Base-by-base conservation (phyloP, 1,140 invertebrate genomes). In the Drosophila ercepeae region DNA sequence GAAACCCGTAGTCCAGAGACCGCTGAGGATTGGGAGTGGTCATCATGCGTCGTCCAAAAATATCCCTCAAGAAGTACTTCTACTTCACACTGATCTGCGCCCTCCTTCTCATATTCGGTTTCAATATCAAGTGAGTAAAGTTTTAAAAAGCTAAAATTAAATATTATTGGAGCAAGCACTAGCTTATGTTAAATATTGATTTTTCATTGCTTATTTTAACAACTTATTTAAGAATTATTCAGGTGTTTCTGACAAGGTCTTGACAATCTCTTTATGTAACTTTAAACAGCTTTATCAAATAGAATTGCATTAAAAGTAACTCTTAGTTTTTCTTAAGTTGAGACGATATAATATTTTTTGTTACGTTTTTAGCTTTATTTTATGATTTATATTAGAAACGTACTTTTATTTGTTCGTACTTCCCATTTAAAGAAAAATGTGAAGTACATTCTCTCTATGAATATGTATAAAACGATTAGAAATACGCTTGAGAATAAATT, bases 21-120 rank as follows among this genome's bases (percentile, higher is more conserved):
- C 41, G 8, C 16, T 13, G 36, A 42, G 55, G 42, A 29, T 14
- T 39, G 13, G 21, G 18, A 25, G 36, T 50, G 51, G 11, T 45
- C 39, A 83, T 32, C 65, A 90, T 91, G 90, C 71, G 90, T 70
- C 81, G 86, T 44, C 90, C 89, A 16, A 91, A 91, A 69, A 84
- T 91, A 59, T 91, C 91, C 13, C 54, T 91, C 29, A 91, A 91
- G 58, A 89, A 89, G 61, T 91, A 91, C 72, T 91, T 91, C 65
- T 89, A 89, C 50, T 82, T 91, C 42, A 90, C 86, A 25, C 70
- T 91, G 19, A 78, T 91, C 46, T 91, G 89, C 60, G 89, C 89
- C 3, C 57, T 91, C 13, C 58, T 91, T 19, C 67, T 91, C 32
- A 88, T 91, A 53, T 91, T 91, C 55, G 89, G 89, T 59, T 89